Base-by-base conservation (phyloP, 2,113 vertebrate genomes). In the Mixornis gularis region DNA sequence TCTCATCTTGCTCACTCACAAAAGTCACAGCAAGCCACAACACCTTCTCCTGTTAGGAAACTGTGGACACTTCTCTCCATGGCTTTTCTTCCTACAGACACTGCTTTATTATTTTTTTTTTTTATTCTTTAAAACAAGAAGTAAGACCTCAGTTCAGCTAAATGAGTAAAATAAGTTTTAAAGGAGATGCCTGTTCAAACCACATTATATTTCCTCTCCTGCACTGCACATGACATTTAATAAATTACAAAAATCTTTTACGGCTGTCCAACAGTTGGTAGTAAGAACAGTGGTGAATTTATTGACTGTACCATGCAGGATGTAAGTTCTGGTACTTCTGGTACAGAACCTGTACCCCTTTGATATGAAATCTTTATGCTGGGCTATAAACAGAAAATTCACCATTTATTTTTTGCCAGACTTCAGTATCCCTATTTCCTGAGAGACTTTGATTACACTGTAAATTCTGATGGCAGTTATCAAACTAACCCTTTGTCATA, bases 11-110 rank as follows among this genome's bases (percentile, higher is more conserved):
- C 20, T 96, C 43, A 30, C 55, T 81, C 38, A 34, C 95, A 77
- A 81, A 97, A 81, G 90, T 40, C 85, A 94, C 60, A 90, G 90
- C 93, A 96, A 72, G 71, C 34, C 46, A 79, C 80, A 73, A 81
- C 91, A 71, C 90, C 97, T 56, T 94, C 90, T 91, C 90, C 95
- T 85, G 53, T 65, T 55, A 95, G 87, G 63, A 97, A 87, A 69
- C 77, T 79, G 40, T 91, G 94, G 17, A 87, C 66, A 89, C 70
- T 65, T 63, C 60, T 91, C 60, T 97, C 93, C 64, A 59, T 62
- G 36, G 96, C 60, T 84, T 88, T 88, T 78, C 59, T 85, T 80
- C 48, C 29, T 63, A 70, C 8, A 52, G 18, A 44, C 17, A 6
- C 4, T 12, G 6, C 6, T 18, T 40, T 41, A n/a, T n/a, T n/a